phyloP scores from a whole-genome alignment of 1,140 invertebrate genomes.

The Diachasmimorpha longicaudata region DNA sequence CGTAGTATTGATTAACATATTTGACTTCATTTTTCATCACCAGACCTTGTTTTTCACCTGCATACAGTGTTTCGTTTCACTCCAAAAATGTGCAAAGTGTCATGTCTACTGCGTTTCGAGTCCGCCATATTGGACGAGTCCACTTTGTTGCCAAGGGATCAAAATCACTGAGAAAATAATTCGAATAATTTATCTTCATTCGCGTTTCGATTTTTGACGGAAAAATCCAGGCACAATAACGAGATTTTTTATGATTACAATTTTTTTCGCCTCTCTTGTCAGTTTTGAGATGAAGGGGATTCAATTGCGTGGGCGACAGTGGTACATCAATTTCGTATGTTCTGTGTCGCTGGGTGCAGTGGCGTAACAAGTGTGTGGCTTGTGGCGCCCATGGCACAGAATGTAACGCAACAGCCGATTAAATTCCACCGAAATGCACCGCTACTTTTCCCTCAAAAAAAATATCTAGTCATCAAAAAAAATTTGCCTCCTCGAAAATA shows the following conservation, averaged over 20 bases:
- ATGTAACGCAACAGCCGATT: background rate
- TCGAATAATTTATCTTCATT: background rate
- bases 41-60: background rate
- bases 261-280: background rate
- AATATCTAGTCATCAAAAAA: too few relatives aligned
- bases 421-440: background rate
- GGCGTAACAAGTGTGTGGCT: constrained; percentile 2
- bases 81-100: constrained; percentile 9
- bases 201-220: too few relatives aligned
- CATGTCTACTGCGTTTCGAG: constrained; percentile 31
- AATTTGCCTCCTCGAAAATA: too few relatives aligned
- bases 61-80: background rate
- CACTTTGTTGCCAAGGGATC: constrained; percentile 45
- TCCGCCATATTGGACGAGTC: constrained; percentile 60
- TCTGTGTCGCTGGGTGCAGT: background rate
- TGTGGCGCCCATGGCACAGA: background rate
- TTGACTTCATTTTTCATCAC: background rate
- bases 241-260: background rate
- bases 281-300: background rate
- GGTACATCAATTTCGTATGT: background rate
- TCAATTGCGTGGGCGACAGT: constrained; percentile 16
- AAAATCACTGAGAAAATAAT: constrained; percentile 2
- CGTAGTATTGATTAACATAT: background rate
- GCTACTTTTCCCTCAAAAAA: background rate
- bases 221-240: too few relatives aligned